Evolutionary conservation across 2,113 vertebrate species (phyloP).

Genomic region (Paradoxurus hermaphroditus): DNA sequence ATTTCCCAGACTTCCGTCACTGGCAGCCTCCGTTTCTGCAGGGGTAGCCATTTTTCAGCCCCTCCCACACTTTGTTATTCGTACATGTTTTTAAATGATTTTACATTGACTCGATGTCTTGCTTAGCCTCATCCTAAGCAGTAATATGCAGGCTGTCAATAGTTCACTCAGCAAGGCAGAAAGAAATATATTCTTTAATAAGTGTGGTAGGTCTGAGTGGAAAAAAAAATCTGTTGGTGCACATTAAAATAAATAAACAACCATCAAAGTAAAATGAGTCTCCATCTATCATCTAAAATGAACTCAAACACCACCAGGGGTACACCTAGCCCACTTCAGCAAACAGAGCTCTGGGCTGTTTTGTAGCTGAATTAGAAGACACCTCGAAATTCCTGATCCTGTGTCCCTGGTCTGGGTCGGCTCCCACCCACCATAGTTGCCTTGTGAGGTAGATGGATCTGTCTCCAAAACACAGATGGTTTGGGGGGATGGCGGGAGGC

Average conservation of each 20-base stretch:
- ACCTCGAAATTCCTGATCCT: background rate
- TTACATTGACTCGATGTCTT: background rate
- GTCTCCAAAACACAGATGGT: background rate
- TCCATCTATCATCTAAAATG: background rate
- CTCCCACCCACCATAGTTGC: too few relatives aligned
- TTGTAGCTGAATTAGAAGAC: background rate
- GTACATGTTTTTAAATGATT: background rate
- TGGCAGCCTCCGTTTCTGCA: background rate
- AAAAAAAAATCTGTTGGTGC: background rate
- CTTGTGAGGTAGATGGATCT: fast-evolving
- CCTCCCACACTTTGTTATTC: background rate
- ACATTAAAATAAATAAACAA: background rate
- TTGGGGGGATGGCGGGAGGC: background rate
- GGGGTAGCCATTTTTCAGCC: background rate
- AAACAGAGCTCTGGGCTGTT: background rate
- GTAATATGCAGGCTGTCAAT: background rate
- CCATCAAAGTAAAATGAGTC: background rate
- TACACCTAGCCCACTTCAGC: background rate
- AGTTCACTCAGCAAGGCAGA: background rate
- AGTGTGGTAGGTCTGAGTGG: background rate
- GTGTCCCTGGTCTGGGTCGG: background rate
- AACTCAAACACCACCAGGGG: background rate
- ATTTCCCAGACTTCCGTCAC: background rate
- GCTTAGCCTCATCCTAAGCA: background rate
- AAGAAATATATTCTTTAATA: background rate